Evolutionary conservation across 2,797 vertebrate species (phyloP), one percentile per base, ranked within the genome.

Genomic region (Manis crassicaudata): DNA sequence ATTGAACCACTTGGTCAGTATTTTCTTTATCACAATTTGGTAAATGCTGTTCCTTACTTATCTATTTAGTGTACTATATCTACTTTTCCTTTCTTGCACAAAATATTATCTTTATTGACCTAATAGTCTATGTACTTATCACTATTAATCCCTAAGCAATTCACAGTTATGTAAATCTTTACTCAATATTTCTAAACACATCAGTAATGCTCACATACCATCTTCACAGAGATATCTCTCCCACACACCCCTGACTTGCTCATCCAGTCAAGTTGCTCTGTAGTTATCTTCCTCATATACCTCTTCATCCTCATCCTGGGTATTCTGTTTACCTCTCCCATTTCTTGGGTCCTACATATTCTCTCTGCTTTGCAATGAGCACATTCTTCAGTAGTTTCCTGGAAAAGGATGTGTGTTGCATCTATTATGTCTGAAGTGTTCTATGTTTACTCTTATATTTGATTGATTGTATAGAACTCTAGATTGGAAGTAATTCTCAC

Each of bases 401-500:
- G 67, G 52, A 43, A 88, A 76, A 82, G 9, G 5, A 68, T 58
- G 2, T 6, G 2, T 32, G 29, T 63, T 67, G 65, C 14, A 76
- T 21, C 8, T 23, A 73, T 40, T 5, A 20, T 50, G 16, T 77
- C 56, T 43, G 3, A 63, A 87, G 82, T 72, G 9, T 60, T 29
- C 3, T 37, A 81, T 56, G 70, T 90, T 93, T 40, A 72, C 23
- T 67, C 35, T 82, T 58, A 72, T 1, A 43, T n/a, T 50, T 87
- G 25, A 62, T 58, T 87, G 2, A 83, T 32, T 58, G 4, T 50
- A 76, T n/a, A 90, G 81, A 76, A 70, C 50, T 90, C 27, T 82
- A 77, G 21, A 63, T 58, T 77, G 58, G 43, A 92, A 90, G 85
- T 84, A 14, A 89, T 62, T 73, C 91, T 88, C 56, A 88, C 16